Conservation (phyloP, 1,140 invertebrate genomes). For the Neodiprion virginianus region DNA sequence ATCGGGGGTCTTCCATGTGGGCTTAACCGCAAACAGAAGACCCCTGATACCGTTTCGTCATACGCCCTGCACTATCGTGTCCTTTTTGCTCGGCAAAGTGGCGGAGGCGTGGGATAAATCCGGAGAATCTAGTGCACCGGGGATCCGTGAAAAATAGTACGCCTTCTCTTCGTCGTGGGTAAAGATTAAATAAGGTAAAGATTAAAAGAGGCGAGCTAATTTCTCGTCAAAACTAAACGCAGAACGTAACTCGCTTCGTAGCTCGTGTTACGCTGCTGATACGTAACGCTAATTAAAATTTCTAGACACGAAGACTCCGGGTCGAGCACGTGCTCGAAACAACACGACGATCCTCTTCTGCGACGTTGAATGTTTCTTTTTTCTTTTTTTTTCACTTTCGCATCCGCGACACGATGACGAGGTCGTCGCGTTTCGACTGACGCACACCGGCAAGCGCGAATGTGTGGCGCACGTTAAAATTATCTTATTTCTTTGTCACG, state of each 20-base stretch:
- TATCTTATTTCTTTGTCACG: background rate
- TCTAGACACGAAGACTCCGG: background rate
- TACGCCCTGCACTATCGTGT: background rate
- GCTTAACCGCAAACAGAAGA: background rate
- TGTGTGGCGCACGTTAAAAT: background rate
- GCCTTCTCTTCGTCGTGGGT: too few relatives aligned
- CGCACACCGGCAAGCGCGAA: too few relatives aligned
- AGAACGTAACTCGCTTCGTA: too few relatives aligned
- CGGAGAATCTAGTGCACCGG: background rate
- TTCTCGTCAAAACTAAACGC: too few relatives aligned
- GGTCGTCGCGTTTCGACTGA: too few relatives aligned
- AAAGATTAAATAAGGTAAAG: too few relatives aligned
- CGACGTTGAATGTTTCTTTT: background rate
- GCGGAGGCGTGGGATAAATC: background rate
- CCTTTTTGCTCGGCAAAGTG: too few relatives aligned
- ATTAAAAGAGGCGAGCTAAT: too few relatives aligned
- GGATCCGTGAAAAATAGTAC: background rate
- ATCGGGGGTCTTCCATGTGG: background rate
- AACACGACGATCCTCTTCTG: background rate
- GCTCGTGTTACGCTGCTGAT: too few relatives aligned
- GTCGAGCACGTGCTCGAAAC: background rate
- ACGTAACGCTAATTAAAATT: conserved; percentile 4
- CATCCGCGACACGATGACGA: background rate
- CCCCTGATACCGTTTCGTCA: background rate
- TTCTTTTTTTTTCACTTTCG: background rate